A percentile compares a stretch with the other conserved stretches of the same genome.
Conservation (phyloP, 1,140 invertebrate species). For the Sinella curviseta region DNA sequence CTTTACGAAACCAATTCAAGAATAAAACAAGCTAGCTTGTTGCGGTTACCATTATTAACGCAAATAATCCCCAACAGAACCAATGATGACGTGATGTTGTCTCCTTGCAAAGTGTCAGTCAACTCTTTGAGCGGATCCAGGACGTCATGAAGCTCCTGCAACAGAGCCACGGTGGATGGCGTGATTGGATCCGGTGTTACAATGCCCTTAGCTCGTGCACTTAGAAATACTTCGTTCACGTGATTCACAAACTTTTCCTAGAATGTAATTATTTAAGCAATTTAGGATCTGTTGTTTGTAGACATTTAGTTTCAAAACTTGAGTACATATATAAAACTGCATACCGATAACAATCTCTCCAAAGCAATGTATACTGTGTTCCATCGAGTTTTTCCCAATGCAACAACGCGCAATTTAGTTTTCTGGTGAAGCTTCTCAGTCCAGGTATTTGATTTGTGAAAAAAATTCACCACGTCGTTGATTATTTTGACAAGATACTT, state of each 20-base stretch:
- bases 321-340: too few relatives aligned
- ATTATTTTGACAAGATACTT: not conserved
- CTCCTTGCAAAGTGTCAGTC: not conserved
- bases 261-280: too few relatives aligned
- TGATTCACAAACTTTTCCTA: not conserved
- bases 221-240: not conserved
- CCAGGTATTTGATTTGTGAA: not conserved
- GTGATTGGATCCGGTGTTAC: not conserved
- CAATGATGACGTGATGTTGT: not conserved
- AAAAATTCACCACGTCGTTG: not conserved
- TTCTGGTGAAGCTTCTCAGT: not conserved
- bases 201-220: not conserved
- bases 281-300: too few relatives aligned
- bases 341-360: not conserved
- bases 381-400: not conserved
- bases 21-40: not conserved
- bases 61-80: not conserved
- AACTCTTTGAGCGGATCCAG: not conserved
- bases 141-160: not conserved
- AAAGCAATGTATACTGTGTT: not conserved
- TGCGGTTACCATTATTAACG: not conserved
- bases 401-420: not conserved
- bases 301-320: too few relatives aligned
- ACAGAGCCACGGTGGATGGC: not conserved
- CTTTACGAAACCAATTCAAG: too few relatives aligned